Evolutionary conservation across 2,797 vertebrate species (phyloP), one percentile per base, ranked within the genome.

Genomic region (Merluccius polli): DNA sequence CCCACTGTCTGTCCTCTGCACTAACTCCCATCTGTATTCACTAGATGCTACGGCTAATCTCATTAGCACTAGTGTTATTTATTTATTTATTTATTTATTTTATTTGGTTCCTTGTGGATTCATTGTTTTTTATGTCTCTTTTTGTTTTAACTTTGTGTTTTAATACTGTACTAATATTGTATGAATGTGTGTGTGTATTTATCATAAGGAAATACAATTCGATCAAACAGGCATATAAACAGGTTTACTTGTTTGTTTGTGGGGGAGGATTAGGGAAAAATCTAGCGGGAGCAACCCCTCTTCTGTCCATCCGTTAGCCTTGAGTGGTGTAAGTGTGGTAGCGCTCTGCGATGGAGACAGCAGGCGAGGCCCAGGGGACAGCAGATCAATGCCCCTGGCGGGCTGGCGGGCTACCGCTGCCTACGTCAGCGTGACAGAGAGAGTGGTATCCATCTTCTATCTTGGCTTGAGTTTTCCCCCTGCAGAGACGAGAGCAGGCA

Each of bases 21-120:
- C 52, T 93, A 91, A 92, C 89, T 76, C 74, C 73, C 83, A 88
- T 92, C 80, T 88, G 81, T 89, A 74, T 89, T n/a, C 52, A 70
- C 29, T 75, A 83, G 86, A 82, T 77, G 73, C 79, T 84, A 74
- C 85, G 84, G 84, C 74, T 44, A 77, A 85, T 75, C 75, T 86
- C 68, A 85, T 82, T 69, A 76, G 73, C n/a, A 78, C 72, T 86
- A 73, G 74, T 85, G 83, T 73, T 75, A 79, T 77, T 73, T 82
- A 2, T 68, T 74, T 74, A 9, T 79, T 33, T 38, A 24, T 76
- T 67, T 81, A 15, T 59, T 72, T 81, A 73, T 79, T 81, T 71
- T 32, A 41, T 82, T 71, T 77, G 69, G 52, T 63, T 63, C 52
- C 52, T 24, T 63, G 52, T 63, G n/a, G 52, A 63, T 24, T 63